These are phyloP conservation scores for Silvanus unidentatus DNA, from an alignment of 2,888 invertebrate species.

Conservation along the genomic window DNA sequence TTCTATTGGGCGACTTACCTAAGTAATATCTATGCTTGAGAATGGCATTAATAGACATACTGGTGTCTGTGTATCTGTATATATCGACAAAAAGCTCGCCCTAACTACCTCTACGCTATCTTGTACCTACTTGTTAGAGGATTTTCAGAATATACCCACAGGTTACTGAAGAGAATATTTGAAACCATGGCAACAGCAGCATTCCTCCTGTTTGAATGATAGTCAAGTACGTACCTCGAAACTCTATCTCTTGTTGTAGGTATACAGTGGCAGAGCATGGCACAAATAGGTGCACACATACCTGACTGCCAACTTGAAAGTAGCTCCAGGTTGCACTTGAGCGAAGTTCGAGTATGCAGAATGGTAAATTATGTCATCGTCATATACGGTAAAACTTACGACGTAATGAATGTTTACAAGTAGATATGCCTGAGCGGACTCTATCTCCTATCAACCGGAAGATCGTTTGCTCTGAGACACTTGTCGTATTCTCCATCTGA, in stretches of 20 bases:
- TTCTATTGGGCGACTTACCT: too few species aligned
- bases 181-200: conserved; percentile 17
- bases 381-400: conserved; percentile 10
- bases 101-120: not conserved
- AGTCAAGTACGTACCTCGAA: conserved; percentile 5
- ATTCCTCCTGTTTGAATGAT: conserved; percentile 12
- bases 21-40: too few species aligned
- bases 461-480: too few species aligned
- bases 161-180: conserved; percentile 11
- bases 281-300: not conserved
- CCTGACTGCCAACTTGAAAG: not conserved
- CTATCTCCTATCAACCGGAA: too few species aligned
- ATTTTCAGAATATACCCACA: conserved; percentile 12
- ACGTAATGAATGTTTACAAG: conserved; percentile 14
- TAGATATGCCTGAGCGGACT: conserved; percentile 2
- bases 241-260: too few species aligned
- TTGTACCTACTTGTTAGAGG: conserved; percentile 10
- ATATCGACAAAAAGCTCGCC: too few species aligned
- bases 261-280: too few species aligned
- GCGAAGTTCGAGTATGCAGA: conserved; percentile 3
- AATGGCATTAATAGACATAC: too few species aligned
- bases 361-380: conserved; percentile 13
- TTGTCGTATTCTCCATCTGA: too few species aligned
- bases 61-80: too few species aligned
- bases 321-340: conserved; percentile 6